These are phyloP conservation scores for Bombus balteatus DNA, from an alignment of 1,140 invertebrate genomes.

Conservation along the genomic window DNA sequence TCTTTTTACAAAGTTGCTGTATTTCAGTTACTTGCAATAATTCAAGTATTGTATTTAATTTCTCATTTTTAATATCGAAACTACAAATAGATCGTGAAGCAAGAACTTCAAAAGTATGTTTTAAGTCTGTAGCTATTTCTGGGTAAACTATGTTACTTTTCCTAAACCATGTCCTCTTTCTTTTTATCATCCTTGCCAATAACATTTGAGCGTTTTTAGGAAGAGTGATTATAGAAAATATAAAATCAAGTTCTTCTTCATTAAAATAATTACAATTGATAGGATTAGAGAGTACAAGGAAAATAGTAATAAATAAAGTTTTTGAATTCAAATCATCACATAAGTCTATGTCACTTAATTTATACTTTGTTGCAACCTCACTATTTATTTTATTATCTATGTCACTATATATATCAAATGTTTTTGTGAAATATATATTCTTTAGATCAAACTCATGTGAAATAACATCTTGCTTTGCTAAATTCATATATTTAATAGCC, in stretches of 20 bases:
- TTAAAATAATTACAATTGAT: conserved; percentile 78
- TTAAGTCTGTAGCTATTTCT: conserved; percentile 62
- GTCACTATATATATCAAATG: conserved; percentile 49
- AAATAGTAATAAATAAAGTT: conserved; percentile 64
- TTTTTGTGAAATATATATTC: conserved; percentile 65
- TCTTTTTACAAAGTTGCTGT: conserved; percentile 58
- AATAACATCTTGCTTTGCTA: conserved; percentile 66
- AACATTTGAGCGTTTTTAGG: conserved; percentile 68
- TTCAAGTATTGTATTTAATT: conserved; percentile 61
- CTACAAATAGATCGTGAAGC: conserved; percentile 62
- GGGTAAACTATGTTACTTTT: conserved; percentile 62
- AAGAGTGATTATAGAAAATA: conserved; percentile 70
- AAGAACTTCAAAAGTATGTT: conserved; percentile 63
- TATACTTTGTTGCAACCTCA: conserved; percentile 55
- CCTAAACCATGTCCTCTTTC: conserved; percentile 71
- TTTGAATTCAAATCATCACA: conserved; percentile 67
- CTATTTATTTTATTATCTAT: conserved; percentile 51
- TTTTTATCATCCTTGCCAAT: conserved; percentile 73
- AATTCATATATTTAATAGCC: conserved; percentile 73
- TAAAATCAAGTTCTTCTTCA: conserved; percentile 68
- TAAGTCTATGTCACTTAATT: conserved; percentile 60
- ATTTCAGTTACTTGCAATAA: conserved; percentile 71
- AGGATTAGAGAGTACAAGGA: conserved; percentile 71
- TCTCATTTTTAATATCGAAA: conserved; percentile 56
- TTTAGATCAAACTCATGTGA: conserved; percentile 71